Evolutionary conservation across 2,113 vertebrate species (phyloP), one percentile per base, ranked within the genome.

Genomic region (Sisor rabdophorus): DNA sequence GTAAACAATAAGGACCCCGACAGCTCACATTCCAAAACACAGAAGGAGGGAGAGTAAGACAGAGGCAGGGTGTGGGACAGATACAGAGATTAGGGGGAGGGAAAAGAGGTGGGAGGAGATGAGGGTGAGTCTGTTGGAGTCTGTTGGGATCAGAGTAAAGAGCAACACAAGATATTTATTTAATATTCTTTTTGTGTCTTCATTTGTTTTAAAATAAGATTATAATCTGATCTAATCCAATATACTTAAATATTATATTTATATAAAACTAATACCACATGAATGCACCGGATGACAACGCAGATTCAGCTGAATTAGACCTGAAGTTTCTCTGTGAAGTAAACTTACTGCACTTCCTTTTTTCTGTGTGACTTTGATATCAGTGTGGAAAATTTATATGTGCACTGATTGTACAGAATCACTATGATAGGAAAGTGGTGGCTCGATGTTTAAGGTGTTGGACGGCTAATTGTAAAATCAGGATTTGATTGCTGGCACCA

Each of bases 1-100:
- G 86, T 88, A 86, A 71, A 88, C 86, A 90, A 92, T 91, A 87
- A 90, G 90, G 86, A 87, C 83, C 80, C 85, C 75, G 82, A 74
- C 78, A 12, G 80, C 79, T 85, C 84, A 89, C 89, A 91, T 92
- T 91, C 91, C 85, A 79, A 81, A 79, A 82, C 81, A 73, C 48
- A 36, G 63, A 64, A 64, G 61, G 68, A 61, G 54, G 50, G 73
- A 55, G 71, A 78, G 55, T 70, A 32, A 77, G 75, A 56, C 3
- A 36, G n/a, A n/a, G 61, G 40, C 44, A 36, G 58, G 36, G 7
- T 55, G 59, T 44, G 67, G 53, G 10, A n/a, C 20, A 63, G 60
- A 48, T 56, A 40, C 50, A 59, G 36, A 64, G 36, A 17, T 26
- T 40, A 26, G 59, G 72, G 72, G 60, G 56, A 74, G 28, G 60